These are phyloP conservation scores for Syngnathus acus DNA, from an alignment of 2,797 vertebrate species.

Conservation along the genomic window DNA sequence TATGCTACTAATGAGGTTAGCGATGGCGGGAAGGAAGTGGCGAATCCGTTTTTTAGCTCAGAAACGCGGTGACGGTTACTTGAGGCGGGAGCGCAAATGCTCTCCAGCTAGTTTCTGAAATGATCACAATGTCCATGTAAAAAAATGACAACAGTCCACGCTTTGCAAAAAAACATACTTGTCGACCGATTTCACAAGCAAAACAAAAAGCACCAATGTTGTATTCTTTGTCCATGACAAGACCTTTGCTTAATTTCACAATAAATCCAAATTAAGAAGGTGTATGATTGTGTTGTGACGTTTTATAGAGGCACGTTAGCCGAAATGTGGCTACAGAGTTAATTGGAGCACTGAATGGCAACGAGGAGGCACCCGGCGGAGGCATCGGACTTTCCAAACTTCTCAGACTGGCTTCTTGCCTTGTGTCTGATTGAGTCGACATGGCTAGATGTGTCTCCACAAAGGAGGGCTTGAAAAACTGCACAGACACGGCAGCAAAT, in stretches of 20 bases:
- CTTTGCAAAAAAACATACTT: no score
- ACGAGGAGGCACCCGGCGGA: background rate
- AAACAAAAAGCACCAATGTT: no score
- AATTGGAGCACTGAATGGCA: background rate
- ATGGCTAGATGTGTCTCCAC: conserved; percentile 10
- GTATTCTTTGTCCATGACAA: no score
- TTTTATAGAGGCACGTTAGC: background rate
- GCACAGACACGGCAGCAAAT: conserved; percentile 36
- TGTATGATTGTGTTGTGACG: background rate
- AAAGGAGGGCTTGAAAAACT: conserved; percentile 21
- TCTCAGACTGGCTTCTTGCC: background rate
- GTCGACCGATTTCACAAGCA: no score
- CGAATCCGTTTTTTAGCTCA: background rate
- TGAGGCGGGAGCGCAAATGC: no score
- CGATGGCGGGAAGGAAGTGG: background rate
- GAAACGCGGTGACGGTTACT: background rate
- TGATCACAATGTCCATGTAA: no score
- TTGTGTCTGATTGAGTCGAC: background rate
- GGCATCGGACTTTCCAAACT: background rate
- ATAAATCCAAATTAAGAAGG: no score
- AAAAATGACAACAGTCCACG: no score
- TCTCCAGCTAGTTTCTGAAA: no score
- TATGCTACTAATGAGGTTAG: background rate
- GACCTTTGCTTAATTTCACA: no score
- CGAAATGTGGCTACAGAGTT: background rate